These are phyloP conservation scores for Triops longicaudatus DNA, from an alignment of 1,140 invertebrate species.

Conservation along the genomic window DNA sequence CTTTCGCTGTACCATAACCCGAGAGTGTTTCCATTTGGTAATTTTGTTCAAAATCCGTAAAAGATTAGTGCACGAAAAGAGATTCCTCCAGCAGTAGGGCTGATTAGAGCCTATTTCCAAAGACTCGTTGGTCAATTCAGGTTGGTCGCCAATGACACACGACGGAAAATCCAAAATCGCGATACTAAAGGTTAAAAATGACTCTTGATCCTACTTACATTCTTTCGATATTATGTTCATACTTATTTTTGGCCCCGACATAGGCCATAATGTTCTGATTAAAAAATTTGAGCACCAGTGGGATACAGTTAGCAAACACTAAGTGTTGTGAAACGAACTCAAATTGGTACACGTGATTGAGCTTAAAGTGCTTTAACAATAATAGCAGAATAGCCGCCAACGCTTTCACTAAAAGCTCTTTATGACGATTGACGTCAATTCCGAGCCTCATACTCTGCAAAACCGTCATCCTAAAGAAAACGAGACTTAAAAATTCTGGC, in stretches of 20 bases:
- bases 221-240: constrained; percentile 31
- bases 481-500: constrained; percentile 13
- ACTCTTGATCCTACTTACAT: constrained; percentile 20
- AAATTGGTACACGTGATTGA: constrained; percentile 99
- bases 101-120: constrained; percentile 81
- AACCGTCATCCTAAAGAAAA: constrained; percentile 68
- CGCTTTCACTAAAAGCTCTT: constrained; percentile 97
- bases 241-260: constrained; percentile 88
- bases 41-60: constrained; percentile 95
- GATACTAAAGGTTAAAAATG: constrained; percentile 52
- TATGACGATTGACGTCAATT: constrained; percentile 95
- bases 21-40: constrained; percentile 98
- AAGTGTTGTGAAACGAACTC: constrained; percentile 99
- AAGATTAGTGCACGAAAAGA: constrained; percentile 97
- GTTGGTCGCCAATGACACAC: constrained; percentile 92
- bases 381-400: constrained; percentile 89
- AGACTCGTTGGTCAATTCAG: constrained; percentile 85
- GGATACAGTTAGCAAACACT: constrained; percentile 99
- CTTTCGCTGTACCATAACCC: constrained; percentile 74
- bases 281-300: constrained; percentile 95
- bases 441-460: constrained; percentile 94
- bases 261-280: constrained; percentile 97
- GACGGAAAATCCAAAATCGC: constrained; percentile 90
- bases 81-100: constrained; percentile 91
- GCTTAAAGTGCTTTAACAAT: constrained; percentile 94